Evolutionary conservation across 2,113 vertebrate genomes (phyloP).

Genomic region (Pipra filicauda): DNA sequence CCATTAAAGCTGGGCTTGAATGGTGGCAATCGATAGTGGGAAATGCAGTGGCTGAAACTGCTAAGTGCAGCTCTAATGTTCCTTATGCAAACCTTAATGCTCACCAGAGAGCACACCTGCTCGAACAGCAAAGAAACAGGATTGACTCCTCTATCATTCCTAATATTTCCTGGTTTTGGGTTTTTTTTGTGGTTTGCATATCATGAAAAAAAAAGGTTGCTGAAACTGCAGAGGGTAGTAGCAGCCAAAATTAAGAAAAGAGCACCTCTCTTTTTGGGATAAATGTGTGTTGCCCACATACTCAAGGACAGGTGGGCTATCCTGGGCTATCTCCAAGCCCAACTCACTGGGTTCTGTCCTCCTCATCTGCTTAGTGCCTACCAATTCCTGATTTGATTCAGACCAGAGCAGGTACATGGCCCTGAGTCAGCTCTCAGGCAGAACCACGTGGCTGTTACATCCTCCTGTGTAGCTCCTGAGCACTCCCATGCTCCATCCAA

Average conservation of each 20-base stretch:
- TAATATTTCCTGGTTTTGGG: not conserved
- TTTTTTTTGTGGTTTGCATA: not conserved
- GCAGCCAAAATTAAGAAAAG: not conserved
- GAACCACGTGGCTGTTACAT: not conserved
- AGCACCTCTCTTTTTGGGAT: not conserved
- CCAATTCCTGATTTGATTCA: not conserved
- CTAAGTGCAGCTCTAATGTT: conserved; percentile 6
- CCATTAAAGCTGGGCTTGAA: conserved; percentile 15
- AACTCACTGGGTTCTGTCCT: not conserved
- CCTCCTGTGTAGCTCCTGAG: not conserved
- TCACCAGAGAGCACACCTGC: not conserved
- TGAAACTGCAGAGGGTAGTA: not conserved
- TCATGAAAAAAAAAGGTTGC: not conserved
- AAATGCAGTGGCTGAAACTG: not conserved
- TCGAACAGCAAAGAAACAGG: not conserved
- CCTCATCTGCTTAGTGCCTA: not conserved
- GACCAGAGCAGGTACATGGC: fast-evolving
- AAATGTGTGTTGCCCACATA: not conserved
- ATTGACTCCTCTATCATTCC: not conserved
- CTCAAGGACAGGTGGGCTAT: fast-evolving
- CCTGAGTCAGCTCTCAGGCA: too few species aligned
- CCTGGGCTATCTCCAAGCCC: not conserved
- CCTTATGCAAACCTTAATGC: not conserved
- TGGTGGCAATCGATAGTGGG: not conserved
- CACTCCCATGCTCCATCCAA: not conserved